Evolutionary conservation across 2,888 invertebrate species (phyloP), one percentile per base, ranked within the genome.

Genomic region (Steinernema scapterisci): DNA sequence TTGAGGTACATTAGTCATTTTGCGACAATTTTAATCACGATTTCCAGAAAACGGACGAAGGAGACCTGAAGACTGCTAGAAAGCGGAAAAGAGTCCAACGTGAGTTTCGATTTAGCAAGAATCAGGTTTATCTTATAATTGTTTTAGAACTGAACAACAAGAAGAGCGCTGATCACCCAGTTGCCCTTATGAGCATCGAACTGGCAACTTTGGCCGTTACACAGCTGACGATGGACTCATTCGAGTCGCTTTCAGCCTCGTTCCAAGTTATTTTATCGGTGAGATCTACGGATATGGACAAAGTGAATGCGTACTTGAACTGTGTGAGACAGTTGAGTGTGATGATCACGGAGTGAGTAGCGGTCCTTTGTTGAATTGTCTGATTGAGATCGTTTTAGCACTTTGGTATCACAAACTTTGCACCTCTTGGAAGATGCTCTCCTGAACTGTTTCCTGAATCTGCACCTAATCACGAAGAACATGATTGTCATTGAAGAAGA

Each of bases 371-470:
- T 13, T 1, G 16, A 38, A 16, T 63, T n/a, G 31, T 44, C 1
- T 48, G 46, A 46, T 44, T 5, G 51, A 44, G n/a, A 43, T 27
- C 43, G 9, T 44, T 71, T 71, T 27, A 71, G 48, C 44, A 71
- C 71, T 13, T 71, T 51, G 51, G 51, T 71, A 25, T 56, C 77
- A 19, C 76, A 80, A 78, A 70, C 75, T 63, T 44, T 85, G 7
- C 79, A 80, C 0, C 72, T 85, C 6, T 78, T 84, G 46, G 82
- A 83, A 16, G 84, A 85, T 52, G 82, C 83, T 2, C 78, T 83
- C 38, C 77, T 85, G 25, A 81, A 85, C 77, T 79, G 82, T 75
- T 85, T 84, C 77, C 81, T 79, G 70, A 81, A 84, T 25, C 46
- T 85, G 73, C 79, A 83, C 75, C 73, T 77, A n/a, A 71, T 85